Evolutionary conservation across 2,888 invertebrate species (phyloP), one percentile per base, ranked within the genome.

Genomic region (Zygothrica quintamaculata): DNA sequence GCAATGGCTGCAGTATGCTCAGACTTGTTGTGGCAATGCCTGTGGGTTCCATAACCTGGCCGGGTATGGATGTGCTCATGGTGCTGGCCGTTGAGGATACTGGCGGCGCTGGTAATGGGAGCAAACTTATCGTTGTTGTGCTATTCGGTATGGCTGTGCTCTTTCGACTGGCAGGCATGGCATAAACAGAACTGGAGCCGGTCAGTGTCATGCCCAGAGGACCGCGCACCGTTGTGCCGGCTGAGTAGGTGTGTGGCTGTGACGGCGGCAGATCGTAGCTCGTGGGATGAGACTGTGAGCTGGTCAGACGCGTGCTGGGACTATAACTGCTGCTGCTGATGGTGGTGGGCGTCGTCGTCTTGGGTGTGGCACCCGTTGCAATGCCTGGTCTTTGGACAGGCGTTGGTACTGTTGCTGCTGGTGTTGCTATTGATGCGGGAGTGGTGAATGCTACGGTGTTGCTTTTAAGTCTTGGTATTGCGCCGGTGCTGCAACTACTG

Each of bases 221-320:
- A 22, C 89, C 88, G 40, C 89, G 87, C 13, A 89, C 73, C 9
- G 88, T 85, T 9, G 84, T 74, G 16, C 74, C 43, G 3, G 88
- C 88, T 40, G 82, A 84, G 31, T 88, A 89, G 47, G 88, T 89
- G 66, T 89, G 90, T 37, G 90, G 90, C 70, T 78, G 84, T 55
- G 87, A 74, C 52, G 86, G 75, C 43, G 88, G 90, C 65, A 89
- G 84, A 74, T 89, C 89, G 58, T 88, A 78, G 74, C 67, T 66
- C 11, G 64, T 77, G 25, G 74, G 74, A 52, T 80, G 70, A 47
- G 78, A 72, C 44, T 77, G 72, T 34, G 89, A 72, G 39, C 73
- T 72, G 66, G 87, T 85, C 64, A 75, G 56, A 44, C 78, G 77
- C 4, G 87, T 65, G 40, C 69, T 71, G 40, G 64, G 50, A 44